Evolutionary conservation across 2,113 vertebrate species (phyloP).

Genomic region (Lophius piscatorius): DNA sequence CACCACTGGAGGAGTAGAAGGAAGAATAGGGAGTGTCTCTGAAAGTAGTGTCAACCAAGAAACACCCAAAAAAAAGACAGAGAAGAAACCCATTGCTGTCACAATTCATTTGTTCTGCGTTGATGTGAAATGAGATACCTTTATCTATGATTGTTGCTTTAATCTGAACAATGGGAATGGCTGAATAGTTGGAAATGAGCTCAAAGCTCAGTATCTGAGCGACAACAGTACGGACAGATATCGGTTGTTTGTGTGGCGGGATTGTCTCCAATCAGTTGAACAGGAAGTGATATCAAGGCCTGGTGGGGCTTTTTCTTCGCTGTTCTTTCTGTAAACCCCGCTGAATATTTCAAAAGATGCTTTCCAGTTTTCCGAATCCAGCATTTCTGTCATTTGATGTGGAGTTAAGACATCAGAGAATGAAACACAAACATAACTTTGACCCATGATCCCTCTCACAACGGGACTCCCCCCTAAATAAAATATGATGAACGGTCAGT

Average conservation of each 20-base stretch:
- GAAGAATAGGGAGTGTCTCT: too few relatives aligned
- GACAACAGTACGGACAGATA: conserved; percentile 1
- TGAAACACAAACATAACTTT: conserved; percentile 50
- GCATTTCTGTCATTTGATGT: conserved; percentile 23
- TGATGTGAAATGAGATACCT: background rate
- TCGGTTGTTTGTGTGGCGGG: background rate
- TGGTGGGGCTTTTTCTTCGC: background rate
- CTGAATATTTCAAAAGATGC: conserved; percentile 43
- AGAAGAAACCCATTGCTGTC: background rate
- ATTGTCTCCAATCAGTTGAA: background rate
- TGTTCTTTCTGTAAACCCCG: background rate
- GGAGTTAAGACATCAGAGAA: conserved; percentile 49
- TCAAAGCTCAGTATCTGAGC: conserved; percentile 18
- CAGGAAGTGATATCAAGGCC: conserved; percentile 5
- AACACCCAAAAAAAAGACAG: background rate
- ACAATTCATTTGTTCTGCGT: background rate
- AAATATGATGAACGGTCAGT: conserved; percentile 63
- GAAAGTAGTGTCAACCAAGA: background rate
- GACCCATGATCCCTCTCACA: conserved; percentile 45
- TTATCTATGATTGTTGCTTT: background rate
- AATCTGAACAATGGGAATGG: conserved; percentile 7
- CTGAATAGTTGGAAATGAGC: conserved; percentile 23
- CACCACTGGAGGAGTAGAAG: too few relatives aligned
- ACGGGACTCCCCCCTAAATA: conserved; percentile 54
- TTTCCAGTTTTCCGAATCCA: conserved; percentile 11